Conservation (phyloP, 2,888 invertebrate genomes). For the Conus canariensis region DNA sequence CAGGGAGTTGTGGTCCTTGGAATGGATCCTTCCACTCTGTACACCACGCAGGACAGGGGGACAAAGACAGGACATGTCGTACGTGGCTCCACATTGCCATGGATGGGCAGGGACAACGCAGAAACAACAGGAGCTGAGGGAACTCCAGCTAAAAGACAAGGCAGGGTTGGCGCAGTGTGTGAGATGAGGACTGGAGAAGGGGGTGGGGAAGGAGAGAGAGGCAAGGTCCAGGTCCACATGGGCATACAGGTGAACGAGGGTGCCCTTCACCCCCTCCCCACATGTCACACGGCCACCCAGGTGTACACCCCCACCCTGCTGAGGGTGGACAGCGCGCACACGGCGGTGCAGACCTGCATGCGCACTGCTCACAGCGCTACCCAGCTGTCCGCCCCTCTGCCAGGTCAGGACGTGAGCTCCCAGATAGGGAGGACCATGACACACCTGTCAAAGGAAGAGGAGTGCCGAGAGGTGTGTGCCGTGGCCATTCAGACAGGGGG, state of each 20-base stretch:
- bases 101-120: background rate
- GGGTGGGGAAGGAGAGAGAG: background rate
- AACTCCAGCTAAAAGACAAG: background rate
- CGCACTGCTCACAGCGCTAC: constrained; percentile 19
- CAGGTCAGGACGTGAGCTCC: too few relatives aligned
- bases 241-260: constrained; percentile 8
- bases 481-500: constrained; percentile 33
- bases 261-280: background rate
- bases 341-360: constrained; percentile 21
- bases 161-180: background rate
- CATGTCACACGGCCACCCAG: constrained; percentile 30
- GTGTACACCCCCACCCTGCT: background rate
- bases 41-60: background rate
- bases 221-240: constrained; percentile 12
- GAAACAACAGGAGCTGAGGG: background rate
- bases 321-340: background rate
- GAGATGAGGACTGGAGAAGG: background rate
- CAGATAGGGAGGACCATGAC: background rate
- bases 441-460: background rate
- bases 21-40: background rate
- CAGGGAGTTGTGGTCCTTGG: background rate
- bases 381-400: background rate
- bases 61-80: background rate
- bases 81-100: background rate
- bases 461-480: background rate